Conservation (phyloP, 2,888 invertebrate genomes). For the Quadriops clusia region DNA sequence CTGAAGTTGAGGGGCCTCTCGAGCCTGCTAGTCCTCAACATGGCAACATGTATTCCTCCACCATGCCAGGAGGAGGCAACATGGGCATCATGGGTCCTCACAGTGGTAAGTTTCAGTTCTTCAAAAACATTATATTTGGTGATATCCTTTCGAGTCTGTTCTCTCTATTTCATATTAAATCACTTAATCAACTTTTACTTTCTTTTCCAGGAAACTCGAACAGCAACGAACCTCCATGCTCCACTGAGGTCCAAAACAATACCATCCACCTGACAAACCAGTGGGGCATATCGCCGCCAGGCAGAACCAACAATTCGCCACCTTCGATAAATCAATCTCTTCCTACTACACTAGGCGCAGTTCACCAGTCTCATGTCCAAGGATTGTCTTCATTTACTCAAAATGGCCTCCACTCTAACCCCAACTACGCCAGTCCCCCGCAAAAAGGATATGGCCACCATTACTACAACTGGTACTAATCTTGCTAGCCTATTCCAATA, state of each 20-base stretch:
- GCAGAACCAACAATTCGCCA: slow-evolving; percentile 44
- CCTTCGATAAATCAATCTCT: slow-evolving; percentile 21
- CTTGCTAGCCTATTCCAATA: too few species aligned
- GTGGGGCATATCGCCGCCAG: slow-evolving; percentile 42
- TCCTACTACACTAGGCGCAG: slow-evolving; percentile 12
- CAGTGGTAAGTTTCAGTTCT: slow-evolving; percentile 28
- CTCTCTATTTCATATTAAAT: slow-evolving; percentile 7
- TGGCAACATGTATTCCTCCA: slow-evolving; percentile 10
- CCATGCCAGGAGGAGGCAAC: slow-evolving; percentile 23
- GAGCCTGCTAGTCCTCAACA: slow-evolving; percentile 9
- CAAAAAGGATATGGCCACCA: too few species aligned
- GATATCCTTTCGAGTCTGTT: slow-evolving; percentile 2
- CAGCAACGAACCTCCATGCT: slow-evolving; percentile 30
- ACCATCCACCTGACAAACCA: slow-evolving; percentile 40
- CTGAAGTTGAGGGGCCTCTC: slow-evolving; percentile 17
- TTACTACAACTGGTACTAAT: too few species aligned
- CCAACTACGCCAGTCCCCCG: too few species aligned
- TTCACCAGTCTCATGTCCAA: slow-evolving; percentile 18
- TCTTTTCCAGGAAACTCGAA: slow-evolving; percentile 27
- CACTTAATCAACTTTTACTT: slow-evolving; percentile 2
- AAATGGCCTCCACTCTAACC: slow-evolving; percentile 18
- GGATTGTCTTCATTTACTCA: slow-evolving; percentile 16
- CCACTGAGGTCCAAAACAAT: slow-evolving; percentile 39
- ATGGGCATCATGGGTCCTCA: slow-evolving; percentile 40
- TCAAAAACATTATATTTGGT: not conserved